Evolutionary conservation across 1,140 invertebrate species (phyloP), one percentile per base, ranked within the genome.

Genomic region (Macrostomum lignano): DNA sequence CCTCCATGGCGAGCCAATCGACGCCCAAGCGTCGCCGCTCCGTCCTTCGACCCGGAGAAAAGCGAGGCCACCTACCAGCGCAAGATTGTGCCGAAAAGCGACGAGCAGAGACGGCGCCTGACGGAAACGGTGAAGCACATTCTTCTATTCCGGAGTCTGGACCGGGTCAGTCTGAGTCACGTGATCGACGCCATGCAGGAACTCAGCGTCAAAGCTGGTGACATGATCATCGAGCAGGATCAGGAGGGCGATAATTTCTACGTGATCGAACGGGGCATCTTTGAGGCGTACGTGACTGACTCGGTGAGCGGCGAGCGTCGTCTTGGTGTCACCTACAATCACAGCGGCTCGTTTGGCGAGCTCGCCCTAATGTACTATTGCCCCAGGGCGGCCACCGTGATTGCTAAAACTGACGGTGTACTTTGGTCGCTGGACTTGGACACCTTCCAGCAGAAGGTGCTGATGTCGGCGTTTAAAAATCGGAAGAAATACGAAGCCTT

Each of bases 171-270:
- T 40, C n/a, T n/a, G n/a, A n/a, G n/a, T n/a, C n/a, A n/a, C n/a
- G n/a, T n/a, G n/a, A n/a, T n/a, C n/a, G n/a, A n/a, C n/a, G n/a
- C n/a, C n/a, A n/a, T n/a, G n/a, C n/a, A n/a, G n/a, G n/a, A n/a
- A n/a, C n/a, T n/a, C n/a, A n/a, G n/a, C n/a, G n/a, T n/a, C n/a
- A n/a, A n/a, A n/a, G n/a, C n/a, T n/a, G 26, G 26, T 14, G 26
- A 28, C 19, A 17, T 5, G 48, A 74, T 93, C 39, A 93, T 93
- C 49, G 69, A 73, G 45, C 82, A 93, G 56, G 79, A 79, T 21
- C 81, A 91, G 53, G 81, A 91, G 57, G 82, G 81, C 32, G 82
- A 93, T 59, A 84, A 88, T 60, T 91, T 93, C 60, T 93, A 91
- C 62, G 78, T 91, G 42, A 86, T 91, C 50, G 74, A 84, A 37